Evolutionary conservation across 2,113 vertebrate genomes (phyloP).

Genomic region (Lampris megalopsis): DNA sequence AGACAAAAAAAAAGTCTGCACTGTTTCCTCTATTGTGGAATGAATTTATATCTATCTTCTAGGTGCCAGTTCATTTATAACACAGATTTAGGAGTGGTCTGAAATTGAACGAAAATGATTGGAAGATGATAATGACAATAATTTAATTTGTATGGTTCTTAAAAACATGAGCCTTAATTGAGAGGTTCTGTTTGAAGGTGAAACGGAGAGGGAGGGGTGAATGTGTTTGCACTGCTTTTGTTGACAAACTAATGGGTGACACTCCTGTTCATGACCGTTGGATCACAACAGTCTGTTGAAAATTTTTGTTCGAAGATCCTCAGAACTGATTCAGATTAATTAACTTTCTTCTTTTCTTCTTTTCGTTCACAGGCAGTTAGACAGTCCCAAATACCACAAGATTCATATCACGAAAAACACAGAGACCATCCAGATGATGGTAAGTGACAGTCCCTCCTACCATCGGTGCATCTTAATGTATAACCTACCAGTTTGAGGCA

Average conservation of each 20-base stretch:
- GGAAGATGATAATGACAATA: slow-evolving; percentile 61
- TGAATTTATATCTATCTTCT: slow-evolving; percentile 33
- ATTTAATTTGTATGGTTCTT: slow-evolving; percentile 73
- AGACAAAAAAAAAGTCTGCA: not conserved
- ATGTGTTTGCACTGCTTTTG: slow-evolving; percentile 27
- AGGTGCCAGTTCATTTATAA: slow-evolving; percentile 37
- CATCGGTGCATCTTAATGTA: slow-evolving; percentile 29
- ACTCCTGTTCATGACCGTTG: slow-evolving; percentile 46
- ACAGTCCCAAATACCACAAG: slow-evolving; percentile 89
- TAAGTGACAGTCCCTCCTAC: slow-evolving; percentile 77
- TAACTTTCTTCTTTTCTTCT: slow-evolving; percentile 40
- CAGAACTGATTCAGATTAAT: slow-evolving; percentile 45
- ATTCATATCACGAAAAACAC: slow-evolving; percentile 96
- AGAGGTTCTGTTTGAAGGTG: slow-evolving; percentile 70
- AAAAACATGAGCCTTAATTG: slow-evolving; percentile 74
- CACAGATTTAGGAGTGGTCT: slow-evolving; percentile 27
- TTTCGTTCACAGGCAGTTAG: slow-evolving; percentile 85
- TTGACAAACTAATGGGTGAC: slow-evolving; percentile 39
- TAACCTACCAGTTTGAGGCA: not conserved
- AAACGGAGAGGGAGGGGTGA: slow-evolving; percentile 54
- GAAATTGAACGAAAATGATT: slow-evolving; percentile 51
- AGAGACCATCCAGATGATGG: slow-evolving; percentile 94
- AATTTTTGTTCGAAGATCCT: slow-evolving; percentile 35
- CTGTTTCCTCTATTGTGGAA: slow-evolving; percentile 17
- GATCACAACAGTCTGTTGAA: slow-evolving; percentile 33